phyloP scores from a whole-genome alignment of 1,140 invertebrate species.

The Drosophila elegans region DNA sequence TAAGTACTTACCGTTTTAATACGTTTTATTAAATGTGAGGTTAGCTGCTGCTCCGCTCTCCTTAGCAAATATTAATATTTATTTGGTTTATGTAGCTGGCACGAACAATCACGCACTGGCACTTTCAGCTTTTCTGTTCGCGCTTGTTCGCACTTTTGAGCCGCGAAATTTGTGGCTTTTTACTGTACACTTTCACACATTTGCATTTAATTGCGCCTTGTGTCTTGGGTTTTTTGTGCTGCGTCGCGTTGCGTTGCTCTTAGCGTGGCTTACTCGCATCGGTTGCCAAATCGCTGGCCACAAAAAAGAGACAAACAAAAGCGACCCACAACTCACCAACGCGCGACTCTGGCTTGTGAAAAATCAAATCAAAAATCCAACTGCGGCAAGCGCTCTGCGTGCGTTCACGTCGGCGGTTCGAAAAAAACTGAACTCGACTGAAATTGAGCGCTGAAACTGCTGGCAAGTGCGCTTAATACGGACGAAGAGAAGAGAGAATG shows the following conservation, averaged over 20 bases:
- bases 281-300: constrained; percentile 66
- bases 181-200: constrained; percentile 75
- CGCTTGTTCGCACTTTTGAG: constrained; percentile 41
- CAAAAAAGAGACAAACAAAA: constrained; percentile 45
- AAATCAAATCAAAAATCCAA: constrained; percentile 16
- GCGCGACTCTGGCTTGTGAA: constrained; percentile 32
- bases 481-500: background rate
- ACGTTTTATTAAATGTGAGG: constrained; percentile 39
- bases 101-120: constrained; percentile 33
- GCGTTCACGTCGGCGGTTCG: constrained; percentile 35
- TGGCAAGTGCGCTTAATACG: background rate
- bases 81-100: constrained; percentile 1
- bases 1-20: constrained; percentile 69
- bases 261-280: constrained; percentile 53
- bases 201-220: constrained; percentile 72
- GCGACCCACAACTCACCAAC: constrained; percentile 50
- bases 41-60: constrained; percentile 33
- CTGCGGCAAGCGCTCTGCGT: constrained; percentile 39
- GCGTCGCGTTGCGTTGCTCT: constrained; percentile 3
- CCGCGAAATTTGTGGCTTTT: constrained; percentile 23
- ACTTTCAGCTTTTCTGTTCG: constrained; percentile 18
- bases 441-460: constrained; percentile 8
- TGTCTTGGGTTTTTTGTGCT: constrained; percentile 54
- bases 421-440: constrained; percentile 33
- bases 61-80: constrained; percentile 37